A percentile compares a stretch with the other conserved stretches of the same genome.
Evolutionary conservation across 2,888 invertebrate species (phyloP).

Genomic region (Drosophila koepferae): DNA sequence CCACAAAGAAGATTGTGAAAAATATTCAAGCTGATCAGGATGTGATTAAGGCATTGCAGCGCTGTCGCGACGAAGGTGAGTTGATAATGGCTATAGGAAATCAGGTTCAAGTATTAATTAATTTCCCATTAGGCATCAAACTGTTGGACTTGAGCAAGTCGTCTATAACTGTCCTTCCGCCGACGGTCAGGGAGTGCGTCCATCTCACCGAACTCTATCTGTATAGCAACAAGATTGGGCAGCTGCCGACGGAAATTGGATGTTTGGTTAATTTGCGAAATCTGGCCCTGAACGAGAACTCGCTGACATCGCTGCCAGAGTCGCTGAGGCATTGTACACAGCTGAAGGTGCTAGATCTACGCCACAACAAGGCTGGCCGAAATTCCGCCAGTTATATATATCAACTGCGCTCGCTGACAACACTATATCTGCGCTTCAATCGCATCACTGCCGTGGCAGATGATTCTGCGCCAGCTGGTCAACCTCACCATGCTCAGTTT

Average conservation of each 20-base stretch:
- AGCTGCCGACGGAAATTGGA: constrained; percentile 96
- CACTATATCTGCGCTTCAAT: constrained; percentile 98
- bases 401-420: constrained; percentile 95
- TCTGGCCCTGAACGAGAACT: constrained; percentile 98
- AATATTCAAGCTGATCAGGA: constrained; percentile 97
- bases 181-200: constrained; percentile 94
- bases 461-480: constrained; percentile 94
- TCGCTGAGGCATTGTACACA: constrained; percentile 93
- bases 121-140: constrained; percentile 86
- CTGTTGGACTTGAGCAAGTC: constrained; percentile 97
- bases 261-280: constrained; percentile 94
- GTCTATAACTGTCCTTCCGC: constrained; percentile 96
- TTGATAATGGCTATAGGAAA: background rate
- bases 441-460: constrained; percentile 96
- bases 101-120: background rate
- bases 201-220: constrained; percentile 97
- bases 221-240: constrained; percentile 98
- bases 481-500: constrained; percentile 99
- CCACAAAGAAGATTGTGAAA: constrained; percentile 93
- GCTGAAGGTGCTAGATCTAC: constrained; percentile 96
- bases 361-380: constrained; percentile 99
- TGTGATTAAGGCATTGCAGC: constrained; percentile 95
- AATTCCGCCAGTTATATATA: constrained; percentile 99
- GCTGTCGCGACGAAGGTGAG: constrained; percentile 93
- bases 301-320: constrained; percentile 97